Base-by-base conservation (phyloP, 1,140 invertebrate species). In the Chlorops oryzae region DNA sequence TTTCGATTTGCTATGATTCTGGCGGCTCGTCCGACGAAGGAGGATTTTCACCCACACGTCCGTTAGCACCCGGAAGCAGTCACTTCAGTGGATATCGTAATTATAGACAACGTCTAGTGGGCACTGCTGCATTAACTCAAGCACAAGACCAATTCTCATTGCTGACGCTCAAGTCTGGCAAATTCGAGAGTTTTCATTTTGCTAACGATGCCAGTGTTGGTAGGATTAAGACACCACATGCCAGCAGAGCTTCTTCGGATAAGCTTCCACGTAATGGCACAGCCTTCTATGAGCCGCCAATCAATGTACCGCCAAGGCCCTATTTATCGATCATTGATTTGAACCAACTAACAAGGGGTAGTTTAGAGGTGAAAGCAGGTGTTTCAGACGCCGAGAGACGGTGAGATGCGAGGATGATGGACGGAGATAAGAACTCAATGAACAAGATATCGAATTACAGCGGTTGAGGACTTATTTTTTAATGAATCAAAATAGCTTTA, bases 291-390 rank as follows among this genome's bases (percentile, higher is more conserved):
- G 61, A 65, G 27, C 57, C 62, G 12, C 57, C 65, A 5, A 50
- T 69, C 41, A 63, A 74, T 47, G 70, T 74, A 28, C 70, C 75
- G 4, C 74, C 74, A 24, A 76, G 80, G 61, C 81, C 83, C 5
- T 78, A 77, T 57, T 75, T 86, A 47, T 80, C 82, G 18, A 84
- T 86, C 56, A 84, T 86, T 59, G 83, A 86, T 75, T 81, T 86
- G 62, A 86, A 85, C 74, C 74, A 81, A 64, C 76, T 86, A 59
- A 82, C 81, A 2, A 72, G 79, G 40, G 78, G 77, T 28, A 79
- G 78, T 48, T 65, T 82, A 24, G 79, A 80, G 34, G 44, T 62
- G 0, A 68, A 69, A 17, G 43, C 65, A 22, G 57, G 38, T 5
- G 68, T 62, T 39, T 69, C 67, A 13, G 64, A 67, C 43, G 55